Conservation (phyloP, 2,888 invertebrate species). For the Didymodactylos carnosus region DNA sequence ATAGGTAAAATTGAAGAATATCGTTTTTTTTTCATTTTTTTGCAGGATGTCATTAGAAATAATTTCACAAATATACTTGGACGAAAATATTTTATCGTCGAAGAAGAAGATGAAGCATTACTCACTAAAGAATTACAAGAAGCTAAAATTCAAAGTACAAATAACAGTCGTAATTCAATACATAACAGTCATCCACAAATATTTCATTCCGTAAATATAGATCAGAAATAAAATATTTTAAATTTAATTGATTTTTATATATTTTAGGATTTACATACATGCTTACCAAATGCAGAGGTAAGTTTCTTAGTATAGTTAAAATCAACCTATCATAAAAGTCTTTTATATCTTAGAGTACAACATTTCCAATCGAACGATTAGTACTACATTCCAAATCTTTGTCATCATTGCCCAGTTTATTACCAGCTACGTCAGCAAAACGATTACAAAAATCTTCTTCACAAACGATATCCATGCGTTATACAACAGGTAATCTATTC, state of each 20-base stretch:
- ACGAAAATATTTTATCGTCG: background rate
- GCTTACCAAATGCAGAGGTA: no score
- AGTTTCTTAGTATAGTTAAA: no score
- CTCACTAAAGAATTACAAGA: background rate
- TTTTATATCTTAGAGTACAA: no score
- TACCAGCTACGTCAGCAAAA: background rate
- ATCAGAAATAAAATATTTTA: no score
- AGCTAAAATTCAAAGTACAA: background rate
- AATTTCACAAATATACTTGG: conserved; percentile 2
- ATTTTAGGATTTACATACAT: no score
- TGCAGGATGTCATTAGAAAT: no score
- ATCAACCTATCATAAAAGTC: no score
- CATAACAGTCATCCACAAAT: background rate
- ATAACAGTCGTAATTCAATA: background rate
- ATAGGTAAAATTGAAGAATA: no score
- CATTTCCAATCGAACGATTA: background rate
- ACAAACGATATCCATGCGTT: background rate
- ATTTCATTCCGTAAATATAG: background rate
- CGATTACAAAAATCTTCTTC: background rate
- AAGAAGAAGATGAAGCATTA: background rate
- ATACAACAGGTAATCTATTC: background rate
- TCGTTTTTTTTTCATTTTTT: no score
- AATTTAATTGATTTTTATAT: no score
- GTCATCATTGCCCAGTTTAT: background rate
- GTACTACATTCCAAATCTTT: background rate